Conservation (phyloP, 2,797 vertebrate species). For the Macropodus opercularis region DNA sequence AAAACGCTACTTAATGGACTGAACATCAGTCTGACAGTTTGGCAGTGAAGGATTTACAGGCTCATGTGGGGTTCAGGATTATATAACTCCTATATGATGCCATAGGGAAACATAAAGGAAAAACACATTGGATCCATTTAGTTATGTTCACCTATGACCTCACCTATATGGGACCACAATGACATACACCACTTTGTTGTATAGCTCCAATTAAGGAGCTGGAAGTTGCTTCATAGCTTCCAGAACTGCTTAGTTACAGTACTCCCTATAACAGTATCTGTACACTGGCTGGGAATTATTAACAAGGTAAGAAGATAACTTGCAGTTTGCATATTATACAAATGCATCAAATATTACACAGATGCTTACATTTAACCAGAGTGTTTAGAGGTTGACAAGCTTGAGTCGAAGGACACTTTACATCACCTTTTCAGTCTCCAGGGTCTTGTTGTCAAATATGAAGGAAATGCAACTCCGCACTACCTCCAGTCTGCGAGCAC, state of each 20-base stretch:
- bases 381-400: constrained; percentile 39
- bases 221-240: no score
- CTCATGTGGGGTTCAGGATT: constrained; percentile 47
- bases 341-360: no score
- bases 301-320: constrained; percentile 28
- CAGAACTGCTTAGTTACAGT: no score
- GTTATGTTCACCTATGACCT: constrained; percentile 19
- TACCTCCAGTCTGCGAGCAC: constrained; percentile 95
- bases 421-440: constrained; percentile 95
- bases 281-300: constrained; percentile 49
- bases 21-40: constrained; percentile 42
- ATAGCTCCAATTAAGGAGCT: no score
- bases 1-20: not conserved
- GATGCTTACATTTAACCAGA: constrained; percentile 26
- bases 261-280: constrained; percentile 24
- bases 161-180: not conserved
- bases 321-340: constrained; percentile 9
- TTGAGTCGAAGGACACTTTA: constrained; percentile 37
- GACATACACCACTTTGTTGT: not conserved
- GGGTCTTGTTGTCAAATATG: constrained; percentile 96
- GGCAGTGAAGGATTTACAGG: constrained; percentile 60
- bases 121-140: constrained; percentile 34
- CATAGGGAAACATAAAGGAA: constrained; percentile 55
- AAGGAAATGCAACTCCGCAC: constrained; percentile 94
- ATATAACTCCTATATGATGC: constrained; percentile 62